Evolutionary conservation across 2,888 invertebrate species (phyloP).

Genomic region (Hymenopus coronatus): DNA sequence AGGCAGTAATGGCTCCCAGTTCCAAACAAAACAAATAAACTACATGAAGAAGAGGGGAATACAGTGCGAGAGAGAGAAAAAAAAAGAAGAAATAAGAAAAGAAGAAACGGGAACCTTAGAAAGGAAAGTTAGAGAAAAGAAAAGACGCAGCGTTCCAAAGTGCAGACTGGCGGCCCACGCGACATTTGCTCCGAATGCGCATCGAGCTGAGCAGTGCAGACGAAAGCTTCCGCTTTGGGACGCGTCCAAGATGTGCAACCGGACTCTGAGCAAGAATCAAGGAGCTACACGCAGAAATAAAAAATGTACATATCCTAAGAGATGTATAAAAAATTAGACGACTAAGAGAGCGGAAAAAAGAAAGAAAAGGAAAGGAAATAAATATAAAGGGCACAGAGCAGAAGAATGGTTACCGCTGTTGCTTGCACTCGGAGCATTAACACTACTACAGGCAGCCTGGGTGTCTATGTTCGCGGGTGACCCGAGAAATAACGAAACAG

Average conservation of each 20-base stretch:
- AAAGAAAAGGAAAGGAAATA: not conserved
- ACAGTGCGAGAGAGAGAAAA: not conserved
- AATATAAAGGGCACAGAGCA: not conserved
- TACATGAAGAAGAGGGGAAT: slow-evolving; percentile 8
- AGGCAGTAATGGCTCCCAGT: slow-evolving; percentile 21
- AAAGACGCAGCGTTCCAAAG: not conserved
- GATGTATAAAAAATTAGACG: slow-evolving; percentile 16
- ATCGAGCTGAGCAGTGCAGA: not conserved
- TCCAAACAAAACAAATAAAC: slow-evolving; percentile 32
- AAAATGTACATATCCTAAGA: slow-evolving; percentile 9
- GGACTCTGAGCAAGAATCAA: not conserved
- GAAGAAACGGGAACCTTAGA: slow-evolving; percentile 19
- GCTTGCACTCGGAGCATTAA: not conserved
- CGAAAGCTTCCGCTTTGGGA: not conserved
- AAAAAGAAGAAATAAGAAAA: slow-evolving; percentile 5
- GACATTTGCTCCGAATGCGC: not conserved
- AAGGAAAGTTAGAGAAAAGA: slow-evolving; percentile 17
- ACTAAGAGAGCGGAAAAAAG: not conserved
- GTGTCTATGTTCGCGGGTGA: no score
- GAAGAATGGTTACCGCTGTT: not conserved
- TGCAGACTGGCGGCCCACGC: not conserved
- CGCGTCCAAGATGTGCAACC: not conserved
- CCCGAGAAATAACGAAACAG: no score
- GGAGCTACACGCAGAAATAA: slow-evolving; percentile 5
- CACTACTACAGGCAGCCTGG: no score